Evolutionary conservation across 2,888 invertebrate genomes (phyloP).

Genomic region (Ecliptopera silaceata): DNA sequence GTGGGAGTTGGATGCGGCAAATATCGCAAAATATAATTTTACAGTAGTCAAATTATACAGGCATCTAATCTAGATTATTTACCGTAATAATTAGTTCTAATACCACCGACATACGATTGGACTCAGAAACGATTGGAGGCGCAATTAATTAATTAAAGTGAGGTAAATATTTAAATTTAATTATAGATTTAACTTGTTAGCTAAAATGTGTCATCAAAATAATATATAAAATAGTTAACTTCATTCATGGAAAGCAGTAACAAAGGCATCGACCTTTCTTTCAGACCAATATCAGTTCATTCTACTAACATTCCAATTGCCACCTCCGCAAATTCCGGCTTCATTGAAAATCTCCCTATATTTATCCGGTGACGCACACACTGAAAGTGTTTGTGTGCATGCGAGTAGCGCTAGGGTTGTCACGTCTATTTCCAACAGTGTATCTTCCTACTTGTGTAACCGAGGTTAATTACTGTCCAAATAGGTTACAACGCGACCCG

Average conservation of each 20-base stretch:
- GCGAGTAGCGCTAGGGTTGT: slow-evolving; percentile 54
- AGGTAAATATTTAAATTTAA: no score
- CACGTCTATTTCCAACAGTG: slow-evolving; percentile 58
- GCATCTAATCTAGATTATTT: no score
- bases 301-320: slow-evolving; percentile 29
- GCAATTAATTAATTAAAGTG: no score
- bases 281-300: background rate
- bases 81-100: no score
- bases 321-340: slow-evolving; percentile 47
- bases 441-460: slow-evolving; percentile 67
- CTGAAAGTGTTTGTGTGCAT: slow-evolving; percentile 21
- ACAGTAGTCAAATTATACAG: background rate
- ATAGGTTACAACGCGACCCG: slow-evolving; percentile 47
- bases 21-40: background rate
- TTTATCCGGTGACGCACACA: slow-evolving; percentile 44
- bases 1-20: slow-evolving; percentile 48
- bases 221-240: background rate
- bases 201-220: no score
- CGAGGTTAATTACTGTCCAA: slow-evolving; percentile 43
- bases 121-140: no score
- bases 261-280: slow-evolving; percentile 8
- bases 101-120: no score
- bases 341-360: slow-evolving; percentile 46
- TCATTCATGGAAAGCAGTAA: background rate
- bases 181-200: no score